Base-by-base conservation (phyloP, 2,113 vertebrate species). In the Nipponia nippon region DNA sequence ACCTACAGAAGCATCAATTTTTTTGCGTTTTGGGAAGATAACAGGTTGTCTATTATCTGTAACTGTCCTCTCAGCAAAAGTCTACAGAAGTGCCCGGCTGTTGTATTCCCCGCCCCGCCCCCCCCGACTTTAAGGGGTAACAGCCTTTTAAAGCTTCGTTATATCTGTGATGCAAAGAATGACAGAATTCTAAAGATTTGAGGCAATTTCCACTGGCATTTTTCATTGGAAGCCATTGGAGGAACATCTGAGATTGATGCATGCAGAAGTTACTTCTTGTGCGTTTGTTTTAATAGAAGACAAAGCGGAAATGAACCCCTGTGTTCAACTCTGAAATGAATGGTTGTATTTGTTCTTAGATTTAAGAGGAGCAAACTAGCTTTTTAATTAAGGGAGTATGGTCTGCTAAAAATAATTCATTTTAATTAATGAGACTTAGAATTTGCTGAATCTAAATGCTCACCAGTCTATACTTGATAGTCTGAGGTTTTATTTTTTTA, bases 1-100 rank as follows among this genome's bases (percentile, higher is more conserved):
- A 47, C 6, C 7, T 69, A 36, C 3, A 8, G 21, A 83, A 83
- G 22, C 0, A 0, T 14, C 1, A 11, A 2, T 6, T 44, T 65
- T 63, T 72, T 10, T 40, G 7, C 77, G 30, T 38, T 94, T 67
- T 77, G 16, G 9, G 23, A 70, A 55, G 42, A 7, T 63, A 69
- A 38, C 27, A 26, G 16, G 13, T 76, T 87, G 27, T 53, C 44
- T 73, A 0, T 56, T 87, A 19, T 25, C 23, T 80, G 12, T 66
- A 61, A 32, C 7, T 58, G 26, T 56, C 16, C 40, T 87, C 32
- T 62, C 11, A 40, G 32, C n/a, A 71, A 32, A 89, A 93, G 58
- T 66, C 29, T 71, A 9, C 17, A 40, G 7, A 89, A 46, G 7
- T 30, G 13, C 6, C 3, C 59, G 40, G 16, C 40, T 56, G 3